Evolutionary conservation across 2,888 invertebrate genomes (phyloP).

Genomic region (Eueremaeus valkanovi): DNA sequence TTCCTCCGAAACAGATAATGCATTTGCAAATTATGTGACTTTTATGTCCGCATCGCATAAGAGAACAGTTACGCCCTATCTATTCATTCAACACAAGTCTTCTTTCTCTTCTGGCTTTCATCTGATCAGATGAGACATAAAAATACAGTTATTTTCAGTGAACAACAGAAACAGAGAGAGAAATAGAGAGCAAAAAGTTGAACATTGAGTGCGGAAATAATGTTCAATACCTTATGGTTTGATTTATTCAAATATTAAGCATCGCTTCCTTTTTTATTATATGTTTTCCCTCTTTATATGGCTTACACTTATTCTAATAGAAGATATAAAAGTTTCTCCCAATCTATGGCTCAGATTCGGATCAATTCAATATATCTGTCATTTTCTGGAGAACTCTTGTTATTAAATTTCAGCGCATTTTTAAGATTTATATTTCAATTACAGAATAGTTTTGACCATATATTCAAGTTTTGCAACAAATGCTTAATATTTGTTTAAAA

Average conservation of each 20-base stretch:
- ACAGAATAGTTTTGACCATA: too few species aligned
- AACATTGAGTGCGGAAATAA: neutral
- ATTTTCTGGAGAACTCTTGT: too few species aligned
- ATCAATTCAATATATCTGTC: too few species aligned
- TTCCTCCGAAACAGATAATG: slow-evolving; percentile 4
- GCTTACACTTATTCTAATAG: too few species aligned
- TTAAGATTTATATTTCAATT: too few species aligned
- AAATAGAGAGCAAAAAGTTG: neutral
- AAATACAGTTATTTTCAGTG: too few species aligned
- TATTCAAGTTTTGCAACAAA: too few species aligned
- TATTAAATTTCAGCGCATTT: too few species aligned
- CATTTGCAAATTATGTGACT: slow-evolving; percentile 14
- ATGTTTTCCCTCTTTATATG: neutral
- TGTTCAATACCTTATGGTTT: neutral
- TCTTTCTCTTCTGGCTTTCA: neutral
- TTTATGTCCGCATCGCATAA: neutral
- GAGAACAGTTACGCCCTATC: neutral
- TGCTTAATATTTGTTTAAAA: too few species aligned
- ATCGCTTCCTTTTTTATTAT: neutral
- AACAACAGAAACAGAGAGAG: too few species aligned
- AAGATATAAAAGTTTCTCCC: neutral
- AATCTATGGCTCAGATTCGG: too few species aligned
- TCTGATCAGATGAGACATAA: neutral
- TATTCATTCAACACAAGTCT: neutral
- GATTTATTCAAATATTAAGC: slow-evolving; percentile 1